Percentiles rank a stretch among this genome's conserved stretches.
Conservation (phyloP, 1,140 invertebrate species). For the Zophobas atratus region DNA sequence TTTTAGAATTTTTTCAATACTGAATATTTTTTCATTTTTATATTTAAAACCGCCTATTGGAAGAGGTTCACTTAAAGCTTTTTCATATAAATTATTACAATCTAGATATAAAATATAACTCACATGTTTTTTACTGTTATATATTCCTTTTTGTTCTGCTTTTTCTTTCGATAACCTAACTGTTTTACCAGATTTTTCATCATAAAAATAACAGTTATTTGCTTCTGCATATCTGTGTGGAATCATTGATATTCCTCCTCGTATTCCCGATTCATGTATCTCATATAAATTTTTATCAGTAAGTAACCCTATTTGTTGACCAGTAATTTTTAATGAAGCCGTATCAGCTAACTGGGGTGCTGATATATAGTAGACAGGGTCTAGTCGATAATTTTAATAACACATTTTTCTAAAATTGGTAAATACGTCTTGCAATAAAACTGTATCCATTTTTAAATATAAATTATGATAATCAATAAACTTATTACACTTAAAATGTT, state of each 20-base stretch:
- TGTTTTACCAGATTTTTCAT: conserved; percentile 46
- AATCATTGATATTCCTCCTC: conserved; percentile 45
- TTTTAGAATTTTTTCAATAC: conserved; percentile 4
- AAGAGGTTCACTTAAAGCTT: no score
- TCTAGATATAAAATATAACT: no score
- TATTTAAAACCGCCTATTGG: no score
- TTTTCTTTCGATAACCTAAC: conserved; percentile 47
- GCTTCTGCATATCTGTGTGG: conserved; percentile 41
- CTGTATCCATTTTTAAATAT: background rate
- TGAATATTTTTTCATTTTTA: background rate
- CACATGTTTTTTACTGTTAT: no score
- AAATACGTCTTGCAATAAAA: background rate
- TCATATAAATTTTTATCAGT: conserved; percentile 43
- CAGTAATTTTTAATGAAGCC: conserved; percentile 44
- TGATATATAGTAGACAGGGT: background rate
- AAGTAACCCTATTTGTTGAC: conserved; percentile 44
- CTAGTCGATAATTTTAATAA: background rate
- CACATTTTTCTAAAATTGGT: background rate
- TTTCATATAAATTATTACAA: no score
- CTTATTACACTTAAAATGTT: background rate
- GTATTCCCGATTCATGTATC: conserved; percentile 45
- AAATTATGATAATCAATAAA: background rate
- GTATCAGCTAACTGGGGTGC: conserved; percentile 45
- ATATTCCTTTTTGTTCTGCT: conserved; percentile 41
- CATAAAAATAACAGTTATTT: conserved; percentile 53